Base-by-base conservation (phyloP, 2,888 invertebrate species). In the Melipona beecheii region DNA sequence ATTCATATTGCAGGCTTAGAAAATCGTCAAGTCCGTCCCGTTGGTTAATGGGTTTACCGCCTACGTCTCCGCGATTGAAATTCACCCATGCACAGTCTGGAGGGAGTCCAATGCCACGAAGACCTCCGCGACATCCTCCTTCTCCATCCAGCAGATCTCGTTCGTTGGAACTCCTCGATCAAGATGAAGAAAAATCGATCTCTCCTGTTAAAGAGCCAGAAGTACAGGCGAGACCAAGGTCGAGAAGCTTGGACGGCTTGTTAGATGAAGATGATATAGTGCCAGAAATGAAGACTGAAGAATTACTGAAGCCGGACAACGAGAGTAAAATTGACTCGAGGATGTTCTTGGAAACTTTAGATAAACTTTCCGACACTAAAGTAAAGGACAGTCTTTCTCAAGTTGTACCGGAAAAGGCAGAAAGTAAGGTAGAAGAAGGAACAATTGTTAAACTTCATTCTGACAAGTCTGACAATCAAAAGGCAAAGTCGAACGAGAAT, bases 21-120 rank as follows among this genome's bases (percentile, higher is more conserved):
- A 96, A 96, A 94, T 96, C 96, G 89, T 95, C 96, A 90, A 96
- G 96, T 95, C 96, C 96, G 91, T 95, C 96, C 90, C 95, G 96
- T 89, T 95, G 96, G 92, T 96, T 96, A 94, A 95, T 96, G 94
- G 95, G 95, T 90, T 93, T 94, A 77, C 94, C 94, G 78, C 94
- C 94, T 70, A 93, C 94, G n/a, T 91, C 92, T 52, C 92, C 93
- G 6, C 91, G 92, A 80, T 80, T 93, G 43, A 93, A 93, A 79
- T 93, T 93, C 86, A 74, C 90, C 49, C 92, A 93, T 71, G 89
- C 91, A 0, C 87, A 91, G 78, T 93, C 94, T 27, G 94, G 94
- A 85, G 94, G 93, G 88, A 92, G 93, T 92, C 88, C 91, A 65
- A 91, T 92, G 52, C 93, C 95, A 70, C 93, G 95, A 75, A 93